Percentiles rank a stretch among this genome's conserved stretches.
Evolutionary conservation across 2,888 invertebrate species (phyloP).

Genomic region (Argyresthia albistria): DNA sequence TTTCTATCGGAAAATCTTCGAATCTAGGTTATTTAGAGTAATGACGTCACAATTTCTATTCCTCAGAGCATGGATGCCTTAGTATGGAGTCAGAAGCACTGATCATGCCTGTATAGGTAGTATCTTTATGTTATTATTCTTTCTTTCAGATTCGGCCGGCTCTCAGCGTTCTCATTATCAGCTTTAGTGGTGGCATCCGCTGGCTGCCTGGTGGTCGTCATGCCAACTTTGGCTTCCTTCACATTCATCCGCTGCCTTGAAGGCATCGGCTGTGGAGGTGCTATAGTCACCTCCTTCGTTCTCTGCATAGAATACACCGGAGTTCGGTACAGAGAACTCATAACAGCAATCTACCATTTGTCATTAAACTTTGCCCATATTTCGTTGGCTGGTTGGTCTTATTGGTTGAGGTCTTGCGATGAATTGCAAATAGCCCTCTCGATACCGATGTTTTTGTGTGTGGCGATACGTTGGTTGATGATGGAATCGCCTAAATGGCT

Average conservation of each 20-base stretch:
- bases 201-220: slow-evolving; percentile 31
- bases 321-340: slow-evolving; percentile 29
- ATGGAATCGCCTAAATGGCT: slow-evolving; percentile 55
- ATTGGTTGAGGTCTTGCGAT: slow-evolving; percentile 36
- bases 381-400: slow-evolving; percentile 37
- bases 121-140: background rate
- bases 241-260: slow-evolving; percentile 39
- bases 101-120: no score
- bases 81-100: no score
- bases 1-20: no score
- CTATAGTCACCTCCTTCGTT: slow-evolving; percentile 44
- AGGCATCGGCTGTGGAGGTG: slow-evolving; percentile 42
- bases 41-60: no score
- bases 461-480: slow-evolving; percentile 23
- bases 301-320: slow-evolving; percentile 43
- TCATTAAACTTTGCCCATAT: slow-evolving; percentile 45
- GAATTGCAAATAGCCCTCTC: slow-evolving; percentile 39
- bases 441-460: slow-evolving; percentile 34
- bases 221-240: slow-evolving; percentile 30
- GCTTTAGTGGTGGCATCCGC: slow-evolving; percentile 25
- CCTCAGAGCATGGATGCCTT: no score
- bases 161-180: slow-evolving; percentile 23
- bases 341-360: slow-evolving; percentile 41
- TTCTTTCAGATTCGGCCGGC: slow-evolving; percentile 41
- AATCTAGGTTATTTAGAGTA: no score